These are phyloP conservation scores for Stegostoma tigrinum DNA, from an alignment of 2,113 vertebrate species.

Conservation along the genomic window DNA sequence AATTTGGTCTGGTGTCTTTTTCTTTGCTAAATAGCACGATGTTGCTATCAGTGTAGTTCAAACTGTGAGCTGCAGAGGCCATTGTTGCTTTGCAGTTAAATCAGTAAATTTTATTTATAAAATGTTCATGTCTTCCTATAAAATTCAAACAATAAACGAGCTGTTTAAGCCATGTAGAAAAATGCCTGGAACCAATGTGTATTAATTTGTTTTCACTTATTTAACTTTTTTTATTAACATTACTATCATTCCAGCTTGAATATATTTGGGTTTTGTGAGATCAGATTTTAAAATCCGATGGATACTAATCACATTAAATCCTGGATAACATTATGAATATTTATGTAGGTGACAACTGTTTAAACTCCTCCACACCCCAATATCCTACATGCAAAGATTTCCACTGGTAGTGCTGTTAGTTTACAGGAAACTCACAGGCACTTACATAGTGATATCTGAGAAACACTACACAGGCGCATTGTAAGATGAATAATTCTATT, in stretches of 20 bases:
- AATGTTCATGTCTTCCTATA: background rate
- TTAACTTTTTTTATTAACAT: background rate
- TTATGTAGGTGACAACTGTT: background rate
- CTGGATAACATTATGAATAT: background rate
- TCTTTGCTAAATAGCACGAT: background rate
- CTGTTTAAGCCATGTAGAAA: background rate
- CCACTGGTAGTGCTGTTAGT: background rate
- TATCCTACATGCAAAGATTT: background rate
- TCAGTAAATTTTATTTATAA: background rate
- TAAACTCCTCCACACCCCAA: background rate
- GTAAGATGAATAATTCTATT: background rate
- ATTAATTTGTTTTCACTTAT: background rate
- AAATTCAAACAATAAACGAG: background rate
- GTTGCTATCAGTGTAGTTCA: background rate
- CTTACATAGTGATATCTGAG: background rate
- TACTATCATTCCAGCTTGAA: background rate
- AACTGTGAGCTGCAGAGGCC: slow-evolving; percentile 9
- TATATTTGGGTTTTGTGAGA: background rate
- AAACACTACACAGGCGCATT: background rate
- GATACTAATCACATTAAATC: background rate
- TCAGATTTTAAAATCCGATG: background rate
- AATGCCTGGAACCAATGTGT: background rate
- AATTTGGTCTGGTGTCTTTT: background rate
- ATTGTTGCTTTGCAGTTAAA: slow-evolving; percentile 28
- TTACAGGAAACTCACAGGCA: background rate